Percentiles rank a stretch among this genome's conserved stretches.
These are phyloP conservation scores for Sebastes schlegelii DNA, from an alignment of 2,113 vertebrate species.

Conservation along the genomic window DNA sequence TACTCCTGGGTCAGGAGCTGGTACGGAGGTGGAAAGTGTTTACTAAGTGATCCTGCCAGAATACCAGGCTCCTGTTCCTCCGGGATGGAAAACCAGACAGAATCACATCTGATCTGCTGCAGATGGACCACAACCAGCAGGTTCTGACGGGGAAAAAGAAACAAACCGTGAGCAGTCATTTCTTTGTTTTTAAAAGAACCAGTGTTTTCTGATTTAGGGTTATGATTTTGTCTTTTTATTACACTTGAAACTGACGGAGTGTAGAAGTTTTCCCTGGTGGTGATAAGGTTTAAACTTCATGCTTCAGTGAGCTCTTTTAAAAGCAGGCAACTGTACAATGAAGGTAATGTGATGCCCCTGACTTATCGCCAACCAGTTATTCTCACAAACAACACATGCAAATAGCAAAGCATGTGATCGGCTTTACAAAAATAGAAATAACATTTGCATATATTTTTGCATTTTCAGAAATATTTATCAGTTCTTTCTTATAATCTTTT, in stretches of 20 bases:
- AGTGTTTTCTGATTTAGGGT: constrained; percentile 13
- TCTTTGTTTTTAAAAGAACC: neutral
- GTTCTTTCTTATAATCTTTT: neutral
- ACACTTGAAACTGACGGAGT: constrained; percentile 9
- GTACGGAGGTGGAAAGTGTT: constrained; percentile 73
- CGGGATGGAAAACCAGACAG: constrained; percentile 64
- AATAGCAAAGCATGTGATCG: constrained; percentile 2
- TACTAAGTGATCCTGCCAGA: constrained; percentile 76
- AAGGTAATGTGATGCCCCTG: constrained; percentile 52
- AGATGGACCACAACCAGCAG: constrained; percentile 76
- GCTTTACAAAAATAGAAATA: neutral
- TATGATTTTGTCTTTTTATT: constrained; percentile 10
- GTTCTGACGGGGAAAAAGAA: constrained; percentile 65
- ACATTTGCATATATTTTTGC: constrained; percentile 3
- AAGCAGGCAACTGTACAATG: constrained; percentile 46
- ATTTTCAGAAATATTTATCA: neutral
- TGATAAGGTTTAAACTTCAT: constrained; percentile 53
- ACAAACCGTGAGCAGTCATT: constrained; percentile 26
- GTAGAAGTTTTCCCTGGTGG: constrained; percentile 17
- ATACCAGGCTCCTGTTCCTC: constrained; percentile 79
- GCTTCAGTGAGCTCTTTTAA: constrained; percentile 55
- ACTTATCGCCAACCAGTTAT: constrained; percentile 46
- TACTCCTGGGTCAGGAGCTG: constrained; percentile 75
- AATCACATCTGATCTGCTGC: constrained; percentile 58
- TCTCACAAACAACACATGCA: constrained; percentile 19